Conservation (phyloP, 2,888 invertebrate genomes). For the Drosophila mettleri region DNA sequence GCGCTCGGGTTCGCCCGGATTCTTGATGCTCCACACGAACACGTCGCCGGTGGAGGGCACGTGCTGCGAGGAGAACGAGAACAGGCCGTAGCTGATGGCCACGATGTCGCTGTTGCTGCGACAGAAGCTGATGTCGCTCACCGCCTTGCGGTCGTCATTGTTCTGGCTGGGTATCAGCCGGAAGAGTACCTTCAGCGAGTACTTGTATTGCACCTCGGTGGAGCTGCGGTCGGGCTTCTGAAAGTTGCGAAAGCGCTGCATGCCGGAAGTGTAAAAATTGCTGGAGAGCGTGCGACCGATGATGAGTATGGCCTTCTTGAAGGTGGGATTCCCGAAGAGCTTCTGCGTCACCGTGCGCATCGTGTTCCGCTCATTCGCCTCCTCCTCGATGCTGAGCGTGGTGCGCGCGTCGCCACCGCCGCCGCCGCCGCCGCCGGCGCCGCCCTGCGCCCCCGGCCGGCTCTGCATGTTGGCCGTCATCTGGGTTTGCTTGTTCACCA, state of each 20-base stretch:
- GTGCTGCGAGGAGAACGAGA: slow-evolving; percentile 86
- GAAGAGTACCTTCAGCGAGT: slow-evolving; percentile 89
- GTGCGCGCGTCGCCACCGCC: not conserved
- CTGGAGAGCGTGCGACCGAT: slow-evolving; percentile 90
- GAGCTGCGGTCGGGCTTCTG: slow-evolving; percentile 87
- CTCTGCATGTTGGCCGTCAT: not conserved
- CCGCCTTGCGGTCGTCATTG: slow-evolving; percentile 85
- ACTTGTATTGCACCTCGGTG: slow-evolving; percentile 88
- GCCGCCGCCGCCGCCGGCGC: not conserved
- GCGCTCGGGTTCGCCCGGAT: slow-evolving; percentile 91
- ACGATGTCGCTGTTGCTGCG: slow-evolving; percentile 88
- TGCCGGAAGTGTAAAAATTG: slow-evolving; percentile 87
- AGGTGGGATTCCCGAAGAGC: slow-evolving; percentile 74
- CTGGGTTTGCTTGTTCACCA: not conserved
- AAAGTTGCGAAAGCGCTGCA: slow-evolving; percentile 90
- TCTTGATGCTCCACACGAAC: slow-evolving; percentile 92
- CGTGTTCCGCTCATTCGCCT: slow-evolving; percentile 54
- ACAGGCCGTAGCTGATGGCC: slow-evolving; percentile 91
- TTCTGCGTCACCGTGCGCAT: slow-evolving; percentile 17
- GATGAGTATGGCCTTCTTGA: slow-evolving; percentile 87
- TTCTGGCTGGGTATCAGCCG: slow-evolving; percentile 86
- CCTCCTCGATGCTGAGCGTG: slow-evolving; percentile 36
- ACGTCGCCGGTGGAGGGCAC: slow-evolving; percentile 88
- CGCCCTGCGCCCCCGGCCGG: not conserved
- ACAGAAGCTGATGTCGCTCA: slow-evolving; percentile 89